Conservation (phyloP, 2,888 invertebrate genomes). For the Dolichomitus sp. region DNA sequence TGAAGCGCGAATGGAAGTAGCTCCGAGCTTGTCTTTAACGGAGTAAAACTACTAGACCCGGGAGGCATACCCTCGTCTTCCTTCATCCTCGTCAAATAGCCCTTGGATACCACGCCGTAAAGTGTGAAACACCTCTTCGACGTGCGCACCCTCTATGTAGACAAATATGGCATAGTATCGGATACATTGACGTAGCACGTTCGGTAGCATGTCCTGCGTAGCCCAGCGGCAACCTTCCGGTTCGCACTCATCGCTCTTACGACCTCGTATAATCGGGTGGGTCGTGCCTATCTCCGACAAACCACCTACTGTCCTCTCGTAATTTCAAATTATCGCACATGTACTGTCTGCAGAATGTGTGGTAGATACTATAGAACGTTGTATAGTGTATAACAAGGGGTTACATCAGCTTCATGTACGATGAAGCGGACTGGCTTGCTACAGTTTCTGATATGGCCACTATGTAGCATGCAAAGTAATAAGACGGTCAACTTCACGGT, state of each 20-base stretch:
- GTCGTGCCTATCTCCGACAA: constrained; percentile 24
- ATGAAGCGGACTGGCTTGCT: constrained; percentile 14
- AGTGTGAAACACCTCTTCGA: constrained; percentile 19
- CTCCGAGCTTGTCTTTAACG: constrained; percentile 3
- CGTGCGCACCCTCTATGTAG: neutral
- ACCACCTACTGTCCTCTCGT: constrained; percentile 26
- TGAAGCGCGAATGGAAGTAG: neutral
- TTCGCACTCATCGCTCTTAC: constrained; percentile 29
- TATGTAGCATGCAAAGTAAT: neutral
- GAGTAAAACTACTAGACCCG: neutral
- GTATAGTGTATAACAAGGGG: constrained; percentile 5
- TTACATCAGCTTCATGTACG: neutral
- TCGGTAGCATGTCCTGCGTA: neutral
- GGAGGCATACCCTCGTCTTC: neutral
- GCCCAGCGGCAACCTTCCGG: neutral
- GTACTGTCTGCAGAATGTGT: constrained; percentile 5
- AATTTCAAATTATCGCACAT: constrained; percentile 39
- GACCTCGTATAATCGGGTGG: constrained; percentile 44
- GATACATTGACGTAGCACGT: constrained; percentile 2
- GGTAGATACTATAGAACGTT: constrained; percentile 7
- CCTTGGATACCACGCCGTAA: neutral
- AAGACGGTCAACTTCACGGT: constrained; percentile 11
- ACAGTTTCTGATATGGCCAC: neutral
- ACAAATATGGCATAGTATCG: neutral
- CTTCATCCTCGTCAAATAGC: constrained; percentile 12